Conservation (phyloP, 2,797 vertebrate genomes). For the Catamblyrhynchus diadema region DNA sequence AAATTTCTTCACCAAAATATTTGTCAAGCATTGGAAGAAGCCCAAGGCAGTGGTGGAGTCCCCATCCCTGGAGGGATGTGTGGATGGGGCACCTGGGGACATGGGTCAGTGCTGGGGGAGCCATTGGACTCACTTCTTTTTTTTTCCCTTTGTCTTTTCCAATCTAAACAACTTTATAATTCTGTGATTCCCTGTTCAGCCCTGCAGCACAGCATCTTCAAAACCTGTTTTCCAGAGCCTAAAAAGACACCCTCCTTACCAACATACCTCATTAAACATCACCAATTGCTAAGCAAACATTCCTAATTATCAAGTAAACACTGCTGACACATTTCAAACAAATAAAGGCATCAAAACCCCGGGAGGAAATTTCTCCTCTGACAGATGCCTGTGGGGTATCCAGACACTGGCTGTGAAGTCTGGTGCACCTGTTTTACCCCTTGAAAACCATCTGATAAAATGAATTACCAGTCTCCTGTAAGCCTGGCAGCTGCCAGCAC, state of each 20-base stretch:
- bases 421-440: background rate
- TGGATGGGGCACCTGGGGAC: background rate
- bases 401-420: background rate
- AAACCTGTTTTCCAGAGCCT: background rate
- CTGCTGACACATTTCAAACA: background rate
- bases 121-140: accelerated
- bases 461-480: background rate
- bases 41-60: background rate
- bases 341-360: background rate
- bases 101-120: background rate
- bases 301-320: background rate
- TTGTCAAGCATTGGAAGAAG: background rate
- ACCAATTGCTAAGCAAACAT: background rate
- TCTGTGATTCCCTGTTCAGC: background rate
- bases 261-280: background rate
- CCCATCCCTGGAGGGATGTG: background rate
- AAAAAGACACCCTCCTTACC: background rate
- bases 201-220: background rate
- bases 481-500: background rate
- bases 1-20: background rate
- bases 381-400: background rate
- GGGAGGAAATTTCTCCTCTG: background rate
- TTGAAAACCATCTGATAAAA: background rate
- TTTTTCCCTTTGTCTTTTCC: background rate
- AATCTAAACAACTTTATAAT: background rate